phyloP scores from a whole-genome alignment of 2,797 vertebrate genomes.

The Lagothrix lagotricha region DNA sequence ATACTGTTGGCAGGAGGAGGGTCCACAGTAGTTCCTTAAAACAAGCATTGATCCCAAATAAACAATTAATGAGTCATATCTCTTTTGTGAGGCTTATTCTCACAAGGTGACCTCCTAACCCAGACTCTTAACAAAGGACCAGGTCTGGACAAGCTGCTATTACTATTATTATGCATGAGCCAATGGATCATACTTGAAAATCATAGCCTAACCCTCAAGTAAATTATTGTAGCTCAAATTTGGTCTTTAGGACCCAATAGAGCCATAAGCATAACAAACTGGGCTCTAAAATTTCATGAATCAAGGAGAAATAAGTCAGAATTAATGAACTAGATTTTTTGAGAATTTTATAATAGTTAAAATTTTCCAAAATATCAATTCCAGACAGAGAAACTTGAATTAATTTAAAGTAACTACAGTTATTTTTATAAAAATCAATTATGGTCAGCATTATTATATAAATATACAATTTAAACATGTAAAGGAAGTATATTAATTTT shows the following conservation, averaged over 20 bases:
- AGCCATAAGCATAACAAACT: background rate
- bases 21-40: background rate
- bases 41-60: background rate
- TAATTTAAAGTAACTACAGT: background rate
- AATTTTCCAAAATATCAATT: background rate
- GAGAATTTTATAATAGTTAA: background rate
- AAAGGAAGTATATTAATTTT: background rate
- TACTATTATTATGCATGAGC: background rate
- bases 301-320: background rate
- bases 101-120: background rate
- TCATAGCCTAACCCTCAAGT: background rate
- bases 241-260: background rate
- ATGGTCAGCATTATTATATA: background rate
- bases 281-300: background rate
- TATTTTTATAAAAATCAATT: background rate
- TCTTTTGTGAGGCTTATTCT: background rate
- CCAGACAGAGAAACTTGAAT: background rate
- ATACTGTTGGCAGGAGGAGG: background rate
- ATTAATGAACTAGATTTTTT: background rate
- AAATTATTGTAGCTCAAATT: background rate
- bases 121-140: background rate
- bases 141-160: background rate
- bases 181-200: background rate
- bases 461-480: background rate
- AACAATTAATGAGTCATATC: background rate